Conservation (phyloP, 1,140 invertebrate species). For the Procambarus virginalis region DNA sequence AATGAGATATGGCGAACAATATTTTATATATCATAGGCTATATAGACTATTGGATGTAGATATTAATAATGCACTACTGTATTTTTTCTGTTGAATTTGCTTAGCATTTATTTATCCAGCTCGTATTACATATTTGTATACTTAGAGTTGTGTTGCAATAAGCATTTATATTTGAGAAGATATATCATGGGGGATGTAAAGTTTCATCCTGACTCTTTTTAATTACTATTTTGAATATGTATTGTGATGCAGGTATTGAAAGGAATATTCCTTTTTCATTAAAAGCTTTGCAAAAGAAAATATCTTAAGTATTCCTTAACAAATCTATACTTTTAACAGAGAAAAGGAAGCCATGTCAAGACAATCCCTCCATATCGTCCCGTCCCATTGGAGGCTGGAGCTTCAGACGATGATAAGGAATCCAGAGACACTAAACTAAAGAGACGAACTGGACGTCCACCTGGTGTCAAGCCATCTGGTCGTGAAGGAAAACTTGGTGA, state of each 20-base stretch:
- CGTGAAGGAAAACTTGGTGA: conserved; percentile 49
- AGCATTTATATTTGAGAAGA: background rate
- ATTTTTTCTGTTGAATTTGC: too few species aligned
- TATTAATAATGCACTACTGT: too few species aligned
- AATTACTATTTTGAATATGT: background rate
- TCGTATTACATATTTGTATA: background rate
- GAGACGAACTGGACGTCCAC: conserved; percentile 55
- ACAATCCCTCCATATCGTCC: conserved; percentile 70
- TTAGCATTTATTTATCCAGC: background rate
- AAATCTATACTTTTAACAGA: conserved; percentile 27
- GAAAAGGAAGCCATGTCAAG: conserved; percentile 69
- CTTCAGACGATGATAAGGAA: conserved; percentile 65
- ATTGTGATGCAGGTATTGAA: background rate
- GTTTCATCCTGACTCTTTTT: background rate
- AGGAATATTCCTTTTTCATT: background rate
- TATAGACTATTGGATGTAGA: background rate
- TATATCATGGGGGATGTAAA: background rate
- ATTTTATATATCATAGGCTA: background rate
- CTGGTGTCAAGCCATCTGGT: conserved; percentile 41
- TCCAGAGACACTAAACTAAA: conserved; percentile 60
- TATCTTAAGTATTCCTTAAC: background rate
- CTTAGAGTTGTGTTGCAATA: background rate
- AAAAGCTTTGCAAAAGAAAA: background rate
- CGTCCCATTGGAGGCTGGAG: conserved; percentile 54
- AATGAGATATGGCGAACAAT: background rate